phyloP scores from a whole-genome alignment of 2,888 invertebrate genomes.

The Emmelina monodactyla region DNA sequence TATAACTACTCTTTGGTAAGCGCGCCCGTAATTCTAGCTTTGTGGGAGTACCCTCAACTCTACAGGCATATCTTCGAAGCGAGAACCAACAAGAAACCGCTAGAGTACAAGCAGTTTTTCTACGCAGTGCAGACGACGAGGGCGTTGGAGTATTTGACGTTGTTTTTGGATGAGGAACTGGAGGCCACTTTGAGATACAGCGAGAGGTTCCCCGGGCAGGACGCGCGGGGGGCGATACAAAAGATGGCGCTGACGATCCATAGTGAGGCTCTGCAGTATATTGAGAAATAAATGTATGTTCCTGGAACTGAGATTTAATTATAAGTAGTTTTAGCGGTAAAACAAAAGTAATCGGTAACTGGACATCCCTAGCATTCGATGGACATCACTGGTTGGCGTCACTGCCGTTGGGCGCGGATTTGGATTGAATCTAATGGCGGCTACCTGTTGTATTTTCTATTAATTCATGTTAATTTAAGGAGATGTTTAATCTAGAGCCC shows the following conservation, averaged over 20 bases:
- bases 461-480: too few species aligned
- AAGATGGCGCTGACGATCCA: constrained; percentile 52
- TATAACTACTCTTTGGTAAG: constrained; percentile 47
- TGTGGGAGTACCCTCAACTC: constrained; percentile 52
- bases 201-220: constrained; percentile 39
- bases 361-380: too few species aligned
- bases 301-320: too few species aligned
- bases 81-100: constrained; percentile 30
- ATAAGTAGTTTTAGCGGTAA: too few species aligned
- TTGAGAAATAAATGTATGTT: constrained; percentile 42
- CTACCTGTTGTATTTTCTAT: too few species aligned
- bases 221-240: constrained; percentile 39
- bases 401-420: too few species aligned
- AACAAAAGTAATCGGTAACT: too few species aligned
- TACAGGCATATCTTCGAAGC: constrained; percentile 40
- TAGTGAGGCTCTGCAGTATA: constrained; percentile 41
- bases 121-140: constrained; percentile 45
- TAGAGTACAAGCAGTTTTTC: constrained; percentile 42
- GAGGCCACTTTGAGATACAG: constrained; percentile 33
- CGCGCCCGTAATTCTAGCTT: constrained; percentile 39
- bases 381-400: too few species aligned
- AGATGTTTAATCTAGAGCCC: too few species aligned
- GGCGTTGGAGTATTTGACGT: constrained; percentile 38
- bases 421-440: too few species aligned
- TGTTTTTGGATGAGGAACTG: constrained; percentile 41